Evolutionary conservation across 2,113 vertebrate genomes (phyloP), one percentile per base, ranked within the genome.

Genomic region (Ardeotis arabs): DNA sequence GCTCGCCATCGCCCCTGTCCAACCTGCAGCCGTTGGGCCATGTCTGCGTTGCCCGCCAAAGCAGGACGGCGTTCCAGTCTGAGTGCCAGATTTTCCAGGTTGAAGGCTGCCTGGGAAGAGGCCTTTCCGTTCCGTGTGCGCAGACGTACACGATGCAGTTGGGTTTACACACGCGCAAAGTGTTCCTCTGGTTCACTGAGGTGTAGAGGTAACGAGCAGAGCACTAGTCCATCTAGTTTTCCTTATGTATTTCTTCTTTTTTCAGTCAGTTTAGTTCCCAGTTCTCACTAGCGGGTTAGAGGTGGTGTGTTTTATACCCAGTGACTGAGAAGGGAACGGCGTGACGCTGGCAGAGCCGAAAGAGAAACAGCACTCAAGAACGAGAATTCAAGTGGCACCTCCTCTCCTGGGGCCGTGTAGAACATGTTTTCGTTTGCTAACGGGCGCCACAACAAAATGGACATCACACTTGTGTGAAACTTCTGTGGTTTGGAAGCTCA

Each of bases 61-160:
- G 27, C 1, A 22, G 18, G 45, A 1, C 24, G 79, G 4, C 2
- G 4, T 12, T 37, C 41, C 41, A 44, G 41, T 14, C 41, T 15
- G 13, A 44, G 41, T 14, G 14, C 41, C 41, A 0, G 6, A 8
- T 10, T 52, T 39, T 17, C 37, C 69, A 17, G 31, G 2, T 27
- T 7, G 41, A 8, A 44, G 8, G 21, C 35, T 20, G 77, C 29
- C 47, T 19, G 41, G 10, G 21, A 11, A 11, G 28, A 75, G 62
- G 35, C 6, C 10, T 69, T 63, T 19, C 18, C 33, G 1, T 27
- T 58, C 72, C 3, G 0, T 18, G 23, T 23, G 14, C 55, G 12
- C 35, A 68, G 2, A 16, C 1, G 1, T 16, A 7, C 22, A 1
- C 50, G 3, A 2, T 3, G 20, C 5, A 6, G 28, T 23, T 29